A percentile compares a stretch with the other conserved stretches of the same genome.
These are phyloP conservation scores for Grammomys dolichurus DNA, from an alignment of 2,113 vertebrate species.

Conservation along the genomic window DNA sequence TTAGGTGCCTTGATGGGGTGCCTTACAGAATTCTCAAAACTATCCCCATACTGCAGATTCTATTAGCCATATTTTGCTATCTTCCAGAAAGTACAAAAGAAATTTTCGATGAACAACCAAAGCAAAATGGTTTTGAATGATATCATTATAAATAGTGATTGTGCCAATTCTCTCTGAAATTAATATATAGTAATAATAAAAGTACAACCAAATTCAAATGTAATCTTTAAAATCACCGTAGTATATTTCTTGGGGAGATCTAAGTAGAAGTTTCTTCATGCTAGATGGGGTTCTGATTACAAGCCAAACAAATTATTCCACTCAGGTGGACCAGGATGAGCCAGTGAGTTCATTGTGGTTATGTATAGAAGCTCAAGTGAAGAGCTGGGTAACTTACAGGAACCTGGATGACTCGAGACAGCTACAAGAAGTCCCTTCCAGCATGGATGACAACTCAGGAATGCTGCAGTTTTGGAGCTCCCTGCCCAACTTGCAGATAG, in stretches of 20 bases:
- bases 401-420: background rate
- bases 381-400: background rate
- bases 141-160: background rate
- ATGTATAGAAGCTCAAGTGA: no score
- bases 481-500: background rate
- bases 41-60: background rate
- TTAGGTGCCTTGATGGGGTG: background rate
- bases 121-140: background rate
- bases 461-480: background rate
- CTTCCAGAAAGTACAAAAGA: constrained; percentile 5
- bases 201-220: background rate
- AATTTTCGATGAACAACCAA: background rate
- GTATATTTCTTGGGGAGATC: background rate
- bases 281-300: background rate
- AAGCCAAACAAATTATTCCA: background rate
- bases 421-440: background rate
- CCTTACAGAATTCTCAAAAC: background rate
- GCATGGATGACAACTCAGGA: background rate
- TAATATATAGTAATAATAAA: background rate
- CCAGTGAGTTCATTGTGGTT: background rate
- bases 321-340: no score
- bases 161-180: constrained; percentile 8
- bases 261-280: background rate
- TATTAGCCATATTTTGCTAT: background rate
- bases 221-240: background rate